Conservation (phyloP, 2,113 vertebrate species). For the Hiodon tergisus region DNA sequence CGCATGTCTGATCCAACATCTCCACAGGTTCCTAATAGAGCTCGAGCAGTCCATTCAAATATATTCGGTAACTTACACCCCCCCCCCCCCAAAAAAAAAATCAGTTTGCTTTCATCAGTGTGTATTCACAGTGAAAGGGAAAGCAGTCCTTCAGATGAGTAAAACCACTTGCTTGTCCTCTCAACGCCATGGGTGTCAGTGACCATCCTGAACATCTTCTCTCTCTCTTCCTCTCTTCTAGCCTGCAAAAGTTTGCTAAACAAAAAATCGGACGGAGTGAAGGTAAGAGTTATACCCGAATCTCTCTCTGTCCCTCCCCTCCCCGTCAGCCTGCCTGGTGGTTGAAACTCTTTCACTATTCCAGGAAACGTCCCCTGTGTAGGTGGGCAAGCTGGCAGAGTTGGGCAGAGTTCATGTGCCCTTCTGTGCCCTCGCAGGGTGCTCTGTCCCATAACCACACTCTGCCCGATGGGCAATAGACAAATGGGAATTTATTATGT, state of each 20-base stretch:
- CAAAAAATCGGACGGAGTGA: slow-evolving; percentile 97
- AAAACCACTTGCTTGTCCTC: neutral
- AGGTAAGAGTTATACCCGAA: slow-evolving; percentile 67
- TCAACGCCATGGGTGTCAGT: neutral
- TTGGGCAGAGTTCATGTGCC: neutral
- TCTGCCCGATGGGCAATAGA: neutral
- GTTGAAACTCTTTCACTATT: neutral
- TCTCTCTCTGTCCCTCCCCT: neutral
- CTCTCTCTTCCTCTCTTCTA: slow-evolving; percentile 63
- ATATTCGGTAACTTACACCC: no score
- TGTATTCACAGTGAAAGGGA: no score
- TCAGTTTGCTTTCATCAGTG: no score
- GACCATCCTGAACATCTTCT: slow-evolving; percentile 18
- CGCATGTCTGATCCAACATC: no score
- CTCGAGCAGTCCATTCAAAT: no score
- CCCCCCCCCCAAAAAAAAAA: no score
- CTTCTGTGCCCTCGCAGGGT: neutral
- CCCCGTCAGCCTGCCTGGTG: slow-evolving; percentile 27
- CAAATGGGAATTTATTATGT: neutral
- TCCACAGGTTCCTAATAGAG: no score
- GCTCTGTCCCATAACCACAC: neutral
- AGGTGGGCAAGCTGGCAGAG: neutral
- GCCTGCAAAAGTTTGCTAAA: slow-evolving; percentile 96
- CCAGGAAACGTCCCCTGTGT: neutral
- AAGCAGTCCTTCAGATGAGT: neutral